Evolutionary conservation across 2,113 vertebrate species (phyloP).

Genomic region (Poicephalus gulielmi): DNA sequence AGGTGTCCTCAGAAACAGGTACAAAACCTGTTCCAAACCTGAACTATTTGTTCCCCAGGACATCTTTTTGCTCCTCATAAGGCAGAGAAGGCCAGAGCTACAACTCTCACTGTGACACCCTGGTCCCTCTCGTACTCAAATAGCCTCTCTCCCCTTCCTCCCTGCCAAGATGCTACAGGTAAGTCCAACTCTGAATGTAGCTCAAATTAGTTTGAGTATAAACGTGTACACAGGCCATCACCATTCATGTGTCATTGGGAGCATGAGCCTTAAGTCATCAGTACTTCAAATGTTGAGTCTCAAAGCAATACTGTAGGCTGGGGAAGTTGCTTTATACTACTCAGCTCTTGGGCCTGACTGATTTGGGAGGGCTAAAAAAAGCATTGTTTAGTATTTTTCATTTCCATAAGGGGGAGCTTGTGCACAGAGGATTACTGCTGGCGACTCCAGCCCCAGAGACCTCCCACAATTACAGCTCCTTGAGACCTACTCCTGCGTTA

Average conservation of each 20-base stretch:
- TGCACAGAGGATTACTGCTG: slow-evolving; percentile 68
- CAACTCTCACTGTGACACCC: background rate
- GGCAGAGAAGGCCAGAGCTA: background rate
- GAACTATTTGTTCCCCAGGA: background rate
- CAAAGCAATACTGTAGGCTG: background rate
- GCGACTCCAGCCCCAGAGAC: background rate
- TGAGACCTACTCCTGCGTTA: background rate
- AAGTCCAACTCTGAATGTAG: background rate
- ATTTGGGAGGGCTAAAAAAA: background rate
- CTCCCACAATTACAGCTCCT: background rate
- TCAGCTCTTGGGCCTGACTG: background rate
- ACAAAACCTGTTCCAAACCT: background rate
- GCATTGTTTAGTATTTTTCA: slow-evolving; percentile 31
- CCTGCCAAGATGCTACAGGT: background rate
- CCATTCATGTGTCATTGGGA: rapidly evolving
- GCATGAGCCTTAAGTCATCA: background rate
- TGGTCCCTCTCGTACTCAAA: background rate
- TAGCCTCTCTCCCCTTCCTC: background rate
- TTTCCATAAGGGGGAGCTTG: slow-evolving; percentile 82
- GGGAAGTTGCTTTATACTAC: background rate
- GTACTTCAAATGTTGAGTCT: rapidly evolving
- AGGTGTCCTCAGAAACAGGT: background rate
- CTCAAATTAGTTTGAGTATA: background rate
- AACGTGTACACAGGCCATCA: rapidly evolving
- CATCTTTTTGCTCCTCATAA: background rate